phyloP scores from a whole-genome alignment of 2,888 invertebrate genomes.

The Chirona hameri region DNA sequence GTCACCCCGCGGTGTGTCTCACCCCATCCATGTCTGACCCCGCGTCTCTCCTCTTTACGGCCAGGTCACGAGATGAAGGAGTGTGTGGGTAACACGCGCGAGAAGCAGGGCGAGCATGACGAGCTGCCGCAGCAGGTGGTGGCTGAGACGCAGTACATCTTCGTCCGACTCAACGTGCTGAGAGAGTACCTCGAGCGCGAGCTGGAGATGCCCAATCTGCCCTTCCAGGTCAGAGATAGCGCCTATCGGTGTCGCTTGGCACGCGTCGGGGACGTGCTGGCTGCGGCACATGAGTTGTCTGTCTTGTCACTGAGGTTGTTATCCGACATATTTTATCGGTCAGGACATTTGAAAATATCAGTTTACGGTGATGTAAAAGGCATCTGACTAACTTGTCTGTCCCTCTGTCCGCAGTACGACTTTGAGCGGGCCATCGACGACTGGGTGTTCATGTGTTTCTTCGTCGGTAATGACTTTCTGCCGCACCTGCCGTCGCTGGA shows the following conservation, averaged over 20 bases:
- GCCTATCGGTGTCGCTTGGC: no score
- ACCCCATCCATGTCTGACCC: no score
- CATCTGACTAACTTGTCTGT: not conserved
- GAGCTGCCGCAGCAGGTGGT: constrained; percentile 51
- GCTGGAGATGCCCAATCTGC: constrained; percentile 82
- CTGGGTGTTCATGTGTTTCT: constrained; percentile 98
- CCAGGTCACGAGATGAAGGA: constrained; percentile 91
- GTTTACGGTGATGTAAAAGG: no score
- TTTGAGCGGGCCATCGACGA: constrained; percentile 95
- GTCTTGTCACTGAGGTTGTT: no score
- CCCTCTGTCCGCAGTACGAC: constrained; percentile 60
- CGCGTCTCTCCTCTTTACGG: not conserved
- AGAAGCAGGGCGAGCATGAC: constrained; percentile 56
- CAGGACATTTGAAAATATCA: no score
- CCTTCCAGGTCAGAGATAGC: constrained; percentile 57
- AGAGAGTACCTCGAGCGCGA: constrained; percentile 91
- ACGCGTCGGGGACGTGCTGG: no score
- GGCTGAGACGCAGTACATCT: constrained; percentile 81
- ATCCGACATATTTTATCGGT: no score
- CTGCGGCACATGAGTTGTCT: no score
- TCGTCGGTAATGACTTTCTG: constrained; percentile 97
- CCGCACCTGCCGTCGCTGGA: constrained; percentile 97
- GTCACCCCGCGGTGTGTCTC: no score
- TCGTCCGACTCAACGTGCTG: constrained; percentile 86
- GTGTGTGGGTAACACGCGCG: constrained; percentile 68